Evolutionary conservation across 2,888 invertebrate genomes (phyloP).

Genomic region (Cyaniris semiargus): DNA sequence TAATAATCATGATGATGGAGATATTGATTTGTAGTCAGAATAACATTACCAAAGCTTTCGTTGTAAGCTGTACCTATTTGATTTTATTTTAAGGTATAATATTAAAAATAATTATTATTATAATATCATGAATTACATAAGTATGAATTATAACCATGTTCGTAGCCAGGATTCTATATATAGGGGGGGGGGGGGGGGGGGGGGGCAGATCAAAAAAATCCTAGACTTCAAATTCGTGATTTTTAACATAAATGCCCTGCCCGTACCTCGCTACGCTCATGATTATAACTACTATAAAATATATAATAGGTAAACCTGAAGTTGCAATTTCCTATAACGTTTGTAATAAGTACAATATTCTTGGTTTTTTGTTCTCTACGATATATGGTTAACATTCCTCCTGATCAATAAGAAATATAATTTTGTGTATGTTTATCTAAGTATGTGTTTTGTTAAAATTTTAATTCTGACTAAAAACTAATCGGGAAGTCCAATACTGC

Average conservation of each 20-base stretch:
- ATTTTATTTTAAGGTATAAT: not conserved
- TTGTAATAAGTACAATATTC: not conserved
- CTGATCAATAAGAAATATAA: not conserved
- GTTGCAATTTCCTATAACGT: not conserved
- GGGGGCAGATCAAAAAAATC: no score
- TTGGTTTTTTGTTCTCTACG: no score
- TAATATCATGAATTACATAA: no score
- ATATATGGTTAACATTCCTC: not conserved
- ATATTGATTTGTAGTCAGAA: slow-evolving; percentile 8
- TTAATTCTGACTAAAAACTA: not conserved
- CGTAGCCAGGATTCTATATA: no score
- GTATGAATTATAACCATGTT: not conserved
- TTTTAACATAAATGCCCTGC: no score
- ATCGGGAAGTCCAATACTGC: not conserved
- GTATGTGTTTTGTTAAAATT: not conserved
- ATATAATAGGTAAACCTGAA: not conserved
- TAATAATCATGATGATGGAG: not conserved
- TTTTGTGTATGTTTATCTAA: not conserved
- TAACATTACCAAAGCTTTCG: slow-evolving; percentile 28
- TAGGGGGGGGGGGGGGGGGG: no score
- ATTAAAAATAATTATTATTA: not conserved
- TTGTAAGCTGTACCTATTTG: slow-evolving; percentile 14
- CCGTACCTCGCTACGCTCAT: no score
- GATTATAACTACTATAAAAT: not conserved
- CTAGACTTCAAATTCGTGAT: no score